Evolutionary conservation across 2,888 invertebrate species (phyloP).

Genomic region (Yponomeuta sedellus): DNA sequence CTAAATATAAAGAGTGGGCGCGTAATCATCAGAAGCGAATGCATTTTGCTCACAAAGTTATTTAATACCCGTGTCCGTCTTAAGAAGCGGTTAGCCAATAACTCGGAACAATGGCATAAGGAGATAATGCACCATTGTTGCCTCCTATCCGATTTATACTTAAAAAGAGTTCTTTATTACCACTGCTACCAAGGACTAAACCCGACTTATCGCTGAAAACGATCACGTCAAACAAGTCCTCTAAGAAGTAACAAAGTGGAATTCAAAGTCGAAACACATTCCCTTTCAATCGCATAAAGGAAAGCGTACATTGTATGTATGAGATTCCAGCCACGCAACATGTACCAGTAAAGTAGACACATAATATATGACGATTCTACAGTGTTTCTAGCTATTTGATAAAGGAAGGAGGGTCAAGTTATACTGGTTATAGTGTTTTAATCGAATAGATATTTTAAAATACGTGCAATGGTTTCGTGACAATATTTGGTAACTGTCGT

Average conservation of each 20-base stretch:
- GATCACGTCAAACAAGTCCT: not conserved
- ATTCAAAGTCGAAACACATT: slow-evolving; percentile 1
- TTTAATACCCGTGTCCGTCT: not conserved
- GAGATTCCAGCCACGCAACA: not conserved
- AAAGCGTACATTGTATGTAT: not conserved
- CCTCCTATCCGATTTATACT: not conserved
- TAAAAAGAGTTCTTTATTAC: not conserved
- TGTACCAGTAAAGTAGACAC: not conserved
- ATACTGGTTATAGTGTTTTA: not conserved
- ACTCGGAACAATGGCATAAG: not conserved
- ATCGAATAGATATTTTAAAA: not conserved
- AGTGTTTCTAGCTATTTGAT: not conserved
- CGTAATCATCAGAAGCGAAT: too few relatives aligned
- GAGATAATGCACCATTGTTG: not conserved
- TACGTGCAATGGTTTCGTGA: not conserved
- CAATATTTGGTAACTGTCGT: not conserved
- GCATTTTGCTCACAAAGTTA: not conserved
- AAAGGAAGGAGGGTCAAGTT: not conserved
- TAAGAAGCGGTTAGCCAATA: not conserved
- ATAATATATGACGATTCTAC: not conserved
- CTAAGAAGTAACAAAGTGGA: not conserved
- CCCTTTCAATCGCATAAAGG: slow-evolving; percentile 1
- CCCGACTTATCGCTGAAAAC: not conserved
- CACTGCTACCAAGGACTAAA: not conserved
- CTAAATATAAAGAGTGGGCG: too few relatives aligned